A percentile compares a stretch with the other conserved stretches of the same genome.
phyloP scores from a whole-genome alignment of 2,888 invertebrate genomes.

The Pheosia gnoma region DNA sequence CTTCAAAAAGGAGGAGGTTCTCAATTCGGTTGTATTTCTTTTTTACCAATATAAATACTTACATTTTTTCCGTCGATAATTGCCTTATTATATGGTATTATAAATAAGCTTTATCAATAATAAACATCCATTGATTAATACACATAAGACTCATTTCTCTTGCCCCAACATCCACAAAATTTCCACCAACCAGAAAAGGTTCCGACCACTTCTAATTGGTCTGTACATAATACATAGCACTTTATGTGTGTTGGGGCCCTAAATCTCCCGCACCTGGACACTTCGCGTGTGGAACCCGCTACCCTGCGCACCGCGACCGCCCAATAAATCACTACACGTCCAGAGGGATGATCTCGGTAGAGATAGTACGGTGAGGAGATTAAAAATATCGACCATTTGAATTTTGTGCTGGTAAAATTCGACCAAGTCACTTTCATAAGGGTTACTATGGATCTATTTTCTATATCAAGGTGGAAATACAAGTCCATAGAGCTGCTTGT shows the following conservation, averaged over 20 bases:
- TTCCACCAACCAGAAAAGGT: neutral
- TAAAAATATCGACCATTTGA: slow-evolving; percentile 28
- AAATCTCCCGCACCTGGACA: slow-evolving; percentile 47
- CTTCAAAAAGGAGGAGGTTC: too few relatives aligned
- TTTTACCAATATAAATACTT: too few relatives aligned
- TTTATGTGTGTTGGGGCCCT: slow-evolving; percentile 23
- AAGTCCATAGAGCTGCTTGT: too few relatives aligned
- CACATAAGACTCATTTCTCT: neutral
- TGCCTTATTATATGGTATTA: too few relatives aligned
- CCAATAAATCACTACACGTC: slow-evolving; percentile 36
- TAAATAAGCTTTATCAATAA: too few relatives aligned
- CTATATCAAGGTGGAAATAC: too few relatives aligned
- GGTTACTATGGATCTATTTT: too few relatives aligned
- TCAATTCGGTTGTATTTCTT: too few relatives aligned
- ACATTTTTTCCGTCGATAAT: too few relatives aligned
- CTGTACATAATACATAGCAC: slow-evolving; percentile 32
- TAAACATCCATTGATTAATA: neutral
- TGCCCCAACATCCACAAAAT: neutral
- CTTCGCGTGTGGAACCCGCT: slow-evolving; percentile 19
- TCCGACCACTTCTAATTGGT: slow-evolving; percentile 28
- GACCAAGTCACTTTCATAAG: neutral
- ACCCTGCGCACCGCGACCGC: slow-evolving; percentile 9
- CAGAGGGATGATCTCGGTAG: slow-evolving; percentile 27
- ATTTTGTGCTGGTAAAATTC: neutral
- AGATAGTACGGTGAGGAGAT: slow-evolving; percentile 29